phyloP scores from a whole-genome alignment of 2,797 vertebrate species.

The Furcifer pardalis region DNA sequence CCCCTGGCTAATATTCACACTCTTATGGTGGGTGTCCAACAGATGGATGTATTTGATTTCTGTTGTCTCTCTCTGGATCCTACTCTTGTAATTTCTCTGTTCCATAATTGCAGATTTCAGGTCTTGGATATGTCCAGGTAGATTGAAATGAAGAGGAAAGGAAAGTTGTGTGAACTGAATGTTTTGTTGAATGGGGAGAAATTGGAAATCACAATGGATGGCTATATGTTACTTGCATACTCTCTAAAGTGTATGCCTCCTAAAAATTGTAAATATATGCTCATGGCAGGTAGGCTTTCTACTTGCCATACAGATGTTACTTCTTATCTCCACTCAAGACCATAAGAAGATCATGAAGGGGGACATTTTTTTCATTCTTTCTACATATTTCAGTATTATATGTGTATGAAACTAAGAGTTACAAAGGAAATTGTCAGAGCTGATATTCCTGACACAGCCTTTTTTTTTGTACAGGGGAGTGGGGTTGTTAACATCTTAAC shows the following conservation, averaged over 20 bases:
- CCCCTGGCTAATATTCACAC: too few relatives aligned
- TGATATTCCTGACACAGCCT: constrained; percentile 68
- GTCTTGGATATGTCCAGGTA: too few relatives aligned
- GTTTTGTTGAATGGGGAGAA: not conserved
- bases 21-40: too few relatives aligned
- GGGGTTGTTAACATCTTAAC: constrained; percentile 65
- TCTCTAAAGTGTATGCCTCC: constrained; percentile 26
- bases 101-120: too few relatives aligned
- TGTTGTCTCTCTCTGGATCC: too few relatives aligned
- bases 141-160: too few relatives aligned
- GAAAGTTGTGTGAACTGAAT: constrained; percentile 5
- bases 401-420: constrained; percentile 68
- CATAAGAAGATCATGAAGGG: not conserved
- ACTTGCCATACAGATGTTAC: constrained; percentile 29
- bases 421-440: constrained; percentile 71
- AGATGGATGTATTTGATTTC: too few relatives aligned
- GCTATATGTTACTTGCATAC: not conserved
- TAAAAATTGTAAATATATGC: constrained; percentile 1
- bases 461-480: too few relatives aligned
- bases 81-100: too few relatives aligned
- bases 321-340: constrained; percentile 26
- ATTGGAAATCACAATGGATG: not conserved
- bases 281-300: constrained; percentile 13
- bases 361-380: constrained; percentile 49
- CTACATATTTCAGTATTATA: constrained; percentile 56